Conservation (phyloP, 2,113 vertebrate species). For the Periophthalmodon schlosseri region DNA sequence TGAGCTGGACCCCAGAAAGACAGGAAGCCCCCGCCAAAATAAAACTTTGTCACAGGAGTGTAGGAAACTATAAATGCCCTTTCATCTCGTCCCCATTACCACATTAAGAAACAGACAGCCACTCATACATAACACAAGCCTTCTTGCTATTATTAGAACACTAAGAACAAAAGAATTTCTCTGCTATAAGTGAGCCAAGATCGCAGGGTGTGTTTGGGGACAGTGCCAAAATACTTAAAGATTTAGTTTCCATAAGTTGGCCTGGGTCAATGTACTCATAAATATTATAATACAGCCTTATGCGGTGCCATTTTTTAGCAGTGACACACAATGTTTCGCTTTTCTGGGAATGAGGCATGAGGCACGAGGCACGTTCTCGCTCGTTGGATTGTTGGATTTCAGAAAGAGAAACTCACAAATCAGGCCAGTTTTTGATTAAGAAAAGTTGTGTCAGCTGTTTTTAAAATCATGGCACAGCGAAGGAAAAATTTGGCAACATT, state of each 20-base stretch:
- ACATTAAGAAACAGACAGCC: slow-evolving; percentile 50
- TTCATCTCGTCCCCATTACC: slow-evolving; percentile 58
- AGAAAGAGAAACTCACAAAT: slow-evolving; percentile 32
- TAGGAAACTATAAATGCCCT: slow-evolving; percentile 87
- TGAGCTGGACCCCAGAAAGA: slow-evolving; percentile 80
- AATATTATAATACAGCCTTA: slow-evolving; percentile 75
- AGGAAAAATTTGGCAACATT: slow-evolving; percentile 34
- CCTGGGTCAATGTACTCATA: slow-evolving; percentile 72
- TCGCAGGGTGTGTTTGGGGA: slow-evolving; percentile 70
- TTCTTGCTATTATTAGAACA: slow-evolving; percentile 89
- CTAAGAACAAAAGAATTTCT: slow-evolving; percentile 92
- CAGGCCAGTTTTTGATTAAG: slow-evolving; percentile 39
- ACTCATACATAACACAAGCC: slow-evolving; percentile 50
- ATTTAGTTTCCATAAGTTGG: slow-evolving; percentile 85
- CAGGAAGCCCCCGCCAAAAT: slow-evolving; percentile 89
- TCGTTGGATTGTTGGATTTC: slow-evolving; percentile 57
- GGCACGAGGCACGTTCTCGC: slow-evolving; percentile 59
- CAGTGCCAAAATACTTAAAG: slow-evolving; percentile 81
- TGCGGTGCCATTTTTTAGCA: slow-evolving; percentile 58
- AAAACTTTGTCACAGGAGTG: slow-evolving; percentile 81
- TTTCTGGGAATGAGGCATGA: slow-evolving; percentile 58
- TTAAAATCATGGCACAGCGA: slow-evolving; percentile 44
- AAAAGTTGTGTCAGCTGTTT: slow-evolving; percentile 42
- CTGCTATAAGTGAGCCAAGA: slow-evolving; percentile 84
- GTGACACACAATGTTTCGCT: slow-evolving; percentile 12